phyloP scores from a whole-genome alignment of 2,113 vertebrate species.

The Scomber japonicus region DNA sequence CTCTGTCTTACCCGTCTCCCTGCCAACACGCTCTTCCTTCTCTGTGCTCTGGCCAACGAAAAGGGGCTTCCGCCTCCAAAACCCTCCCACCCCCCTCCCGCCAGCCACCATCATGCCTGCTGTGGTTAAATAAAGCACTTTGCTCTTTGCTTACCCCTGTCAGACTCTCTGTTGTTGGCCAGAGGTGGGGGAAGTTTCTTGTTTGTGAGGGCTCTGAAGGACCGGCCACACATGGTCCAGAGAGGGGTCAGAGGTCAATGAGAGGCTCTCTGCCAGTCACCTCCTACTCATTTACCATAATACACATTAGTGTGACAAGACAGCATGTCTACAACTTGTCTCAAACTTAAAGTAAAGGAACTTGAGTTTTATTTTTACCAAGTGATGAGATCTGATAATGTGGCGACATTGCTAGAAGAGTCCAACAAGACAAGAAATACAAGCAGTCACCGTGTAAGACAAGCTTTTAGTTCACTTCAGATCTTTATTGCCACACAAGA shows the following conservation, averaged over 20 bases:
- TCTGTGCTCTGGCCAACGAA: conserved; percentile 21
- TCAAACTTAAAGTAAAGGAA: background rate
- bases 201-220: conserved; percentile 49
- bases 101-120: conserved; percentile 30
- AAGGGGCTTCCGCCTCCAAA: conserved; percentile 33
- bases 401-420: background rate
- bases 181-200: conserved; percentile 58
- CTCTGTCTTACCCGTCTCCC: conserved; percentile 1
- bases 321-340: background rate
- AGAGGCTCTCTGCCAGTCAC: conserved; percentile 32
- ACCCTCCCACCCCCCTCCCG: background rate
- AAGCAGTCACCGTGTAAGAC: too few relatives aligned
- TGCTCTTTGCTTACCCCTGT: conserved; percentile 73
- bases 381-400: too few relatives aligned
- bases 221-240: conserved; percentile 4
- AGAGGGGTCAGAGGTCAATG: conserved; percentile 60
- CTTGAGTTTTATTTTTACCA: background rate
- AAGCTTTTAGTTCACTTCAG: too few relatives aligned
- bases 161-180: conserved; percentile 56
- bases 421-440: background rate
- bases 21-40: conserved; percentile 35
- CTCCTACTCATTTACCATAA: conserved; percentile 29
- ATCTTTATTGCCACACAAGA: too few relatives aligned
- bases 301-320: background rate
- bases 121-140: conserved; percentile 75